Evolutionary conservation across 2,797 vertebrate genomes (phyloP).

Genomic region (Macropus fuliginosus): DNA sequence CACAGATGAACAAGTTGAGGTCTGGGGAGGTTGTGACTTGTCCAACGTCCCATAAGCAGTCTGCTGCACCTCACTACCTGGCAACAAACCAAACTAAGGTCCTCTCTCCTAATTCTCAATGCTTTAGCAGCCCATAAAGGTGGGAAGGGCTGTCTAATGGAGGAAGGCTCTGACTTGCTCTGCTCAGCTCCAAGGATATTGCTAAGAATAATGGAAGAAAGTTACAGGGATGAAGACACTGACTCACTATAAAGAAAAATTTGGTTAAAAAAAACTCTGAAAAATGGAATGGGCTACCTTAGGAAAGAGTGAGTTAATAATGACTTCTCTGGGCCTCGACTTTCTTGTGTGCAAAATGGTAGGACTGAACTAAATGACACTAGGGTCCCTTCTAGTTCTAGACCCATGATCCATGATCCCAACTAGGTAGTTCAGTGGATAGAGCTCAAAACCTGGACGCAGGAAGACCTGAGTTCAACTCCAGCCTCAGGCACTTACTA

Average conservation of each 20-base stretch:
- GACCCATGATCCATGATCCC: not conserved
- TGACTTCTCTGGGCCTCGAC: not conserved
- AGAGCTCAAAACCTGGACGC: not conserved
- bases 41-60: not conserved
- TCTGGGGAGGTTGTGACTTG: not conserved
- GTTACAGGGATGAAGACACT: not conserved
- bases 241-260: not conserved
- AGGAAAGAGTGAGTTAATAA: not conserved
- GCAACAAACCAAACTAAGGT: not conserved
- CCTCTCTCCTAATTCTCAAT: not conserved
- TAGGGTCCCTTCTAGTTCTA: not conserved
- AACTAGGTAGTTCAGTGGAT: not conserved
- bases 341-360: not conserved
- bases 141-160: not conserved
- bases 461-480: not conserved
- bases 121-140: not conserved
- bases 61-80: not conserved
- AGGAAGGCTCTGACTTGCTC: not conserved
- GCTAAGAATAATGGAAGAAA: not conserved
- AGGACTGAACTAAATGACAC: not conserved
- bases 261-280: not conserved
- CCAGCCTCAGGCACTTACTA: not conserved
- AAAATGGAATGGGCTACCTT: not conserved
- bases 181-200: not conserved
- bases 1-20: not conserved